phyloP scores from a whole-genome alignment of 2,888 invertebrate species.

The Hermaeophaga mercurialis region DNA sequence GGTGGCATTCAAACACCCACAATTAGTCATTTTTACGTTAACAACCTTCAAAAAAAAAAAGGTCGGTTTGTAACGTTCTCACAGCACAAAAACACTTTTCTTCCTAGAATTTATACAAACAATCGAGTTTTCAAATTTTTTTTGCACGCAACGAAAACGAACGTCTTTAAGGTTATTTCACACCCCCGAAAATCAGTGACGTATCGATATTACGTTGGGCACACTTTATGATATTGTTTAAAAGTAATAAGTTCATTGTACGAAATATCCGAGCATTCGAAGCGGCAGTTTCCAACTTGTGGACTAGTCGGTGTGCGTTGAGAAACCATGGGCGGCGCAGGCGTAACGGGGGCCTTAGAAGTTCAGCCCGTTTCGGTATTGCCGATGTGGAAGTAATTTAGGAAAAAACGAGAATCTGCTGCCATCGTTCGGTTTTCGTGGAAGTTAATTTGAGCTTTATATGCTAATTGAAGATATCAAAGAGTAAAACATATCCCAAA shows the following conservation, averaged over 20 bases:
- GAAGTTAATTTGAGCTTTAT: too few species aligned
- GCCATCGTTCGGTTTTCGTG: too few species aligned
- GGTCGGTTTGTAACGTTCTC: neutral
- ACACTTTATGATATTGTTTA: conserved; percentile 22
- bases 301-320: conserved; percentile 43
- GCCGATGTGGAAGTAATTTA: too few species aligned
- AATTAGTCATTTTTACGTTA: conserved; percentile 2
- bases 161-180: neutral
- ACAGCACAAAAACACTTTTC: neutral
- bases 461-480: too few species aligned
- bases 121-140: neutral
- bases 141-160: neutral
- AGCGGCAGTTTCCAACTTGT: conserved; percentile 43
- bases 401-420: too few species aligned
- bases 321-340: conserved; percentile 42
- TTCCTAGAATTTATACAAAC: neutral
- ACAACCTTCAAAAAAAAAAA: conserved; percentile 10
- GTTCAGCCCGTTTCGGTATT: conserved; percentile 8
- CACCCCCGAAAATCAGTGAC: conserved; percentile 7
- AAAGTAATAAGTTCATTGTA: conserved; percentile 43
- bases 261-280: conserved; percentile 40
- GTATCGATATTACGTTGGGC: conserved; percentile 10
- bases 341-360: conserved; percentile 36
- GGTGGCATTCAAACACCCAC: conserved; percentile 1
- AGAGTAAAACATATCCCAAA: too few species aligned